Percentiles rank a stretch among this genome's conserved stretches.
phyloP scores from a whole-genome alignment of 2,888 invertebrate genomes.

The Elegia similella region DNA sequence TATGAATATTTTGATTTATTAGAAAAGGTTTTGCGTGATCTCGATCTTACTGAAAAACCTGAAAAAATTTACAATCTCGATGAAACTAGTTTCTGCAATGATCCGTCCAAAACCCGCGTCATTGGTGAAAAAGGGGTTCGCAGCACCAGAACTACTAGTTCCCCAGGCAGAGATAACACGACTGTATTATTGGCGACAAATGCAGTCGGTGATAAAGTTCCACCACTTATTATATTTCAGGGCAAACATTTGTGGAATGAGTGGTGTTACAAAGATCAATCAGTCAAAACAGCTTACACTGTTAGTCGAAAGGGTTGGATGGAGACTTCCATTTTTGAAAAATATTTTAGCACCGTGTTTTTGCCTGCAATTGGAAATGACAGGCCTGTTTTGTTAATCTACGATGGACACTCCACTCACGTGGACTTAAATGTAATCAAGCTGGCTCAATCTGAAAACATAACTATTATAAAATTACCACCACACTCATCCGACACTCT shows the following conservation, averaged over 20 bases:
- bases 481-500: slow-evolving; percentile 11
- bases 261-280: slow-evolving; percentile 20
- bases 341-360: too few relatives aligned
- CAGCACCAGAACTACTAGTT: too few relatives aligned
- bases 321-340: neutral
- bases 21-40: too few relatives aligned
- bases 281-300: slow-evolving; percentile 18
- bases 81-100: too few relatives aligned
- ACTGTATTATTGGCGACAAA: too few relatives aligned
- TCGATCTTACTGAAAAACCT: too few relatives aligned
- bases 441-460: neutral
- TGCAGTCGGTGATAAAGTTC: slow-evolving; percentile 20
- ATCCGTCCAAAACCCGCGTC: too few relatives aligned
- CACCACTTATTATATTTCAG: slow-evolving; percentile 28
- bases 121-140: too few relatives aligned
- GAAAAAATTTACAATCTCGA: too few relatives aligned
- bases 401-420: neutral
- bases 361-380: neutral
- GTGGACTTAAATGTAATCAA: slow-evolving; percentile 5
- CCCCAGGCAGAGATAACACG: too few relatives aligned
- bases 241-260: slow-evolving; percentile 29
- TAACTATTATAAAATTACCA: slow-evolving; percentile 1
- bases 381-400: neutral
- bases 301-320: slow-evolving; percentile 4
- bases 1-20: too few relatives aligned